Conservation (phyloP, 2,797 vertebrate species). For the Rallus crepitans region DNA sequence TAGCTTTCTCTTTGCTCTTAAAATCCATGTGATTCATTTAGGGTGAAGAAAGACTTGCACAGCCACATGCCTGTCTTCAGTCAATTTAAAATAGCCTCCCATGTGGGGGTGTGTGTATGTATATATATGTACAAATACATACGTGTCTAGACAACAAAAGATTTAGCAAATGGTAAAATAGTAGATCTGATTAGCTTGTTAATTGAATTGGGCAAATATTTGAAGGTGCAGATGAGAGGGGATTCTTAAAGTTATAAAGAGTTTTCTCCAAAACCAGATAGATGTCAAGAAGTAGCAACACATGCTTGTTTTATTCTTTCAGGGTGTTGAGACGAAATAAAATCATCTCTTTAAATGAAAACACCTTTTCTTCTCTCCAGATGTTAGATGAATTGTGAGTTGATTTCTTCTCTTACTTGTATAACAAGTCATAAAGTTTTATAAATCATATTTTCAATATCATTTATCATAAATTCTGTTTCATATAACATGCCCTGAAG, state of each 20-base stretch:
- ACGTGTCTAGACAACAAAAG: accelerated
- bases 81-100: background rate
- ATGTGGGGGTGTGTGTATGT: too few relatives aligned
- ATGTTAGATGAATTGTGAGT: slow-evolving; percentile 95
- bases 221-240: background rate
- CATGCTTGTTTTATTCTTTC: slow-evolving; percentile 55
- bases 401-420: background rate
- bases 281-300: background rate
- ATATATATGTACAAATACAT: background rate
- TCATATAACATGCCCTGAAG: background rate
- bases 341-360: slow-evolving; percentile 88
- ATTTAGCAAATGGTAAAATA: background rate
- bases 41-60: background rate
- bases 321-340: slow-evolving; percentile 92
- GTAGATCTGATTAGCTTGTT: background rate
- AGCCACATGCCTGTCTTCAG: background rate
- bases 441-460: background rate
- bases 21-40: background rate
- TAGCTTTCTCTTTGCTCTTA: background rate
- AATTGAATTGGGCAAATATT: background rate
- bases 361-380: slow-evolving; percentile 88
- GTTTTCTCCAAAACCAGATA: background rate
- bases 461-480: background rate
- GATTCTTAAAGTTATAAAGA: background rate
- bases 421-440: background rate